Base-by-base conservation (phyloP, 2,888 invertebrate species). In the Pteria penguin region DNA sequence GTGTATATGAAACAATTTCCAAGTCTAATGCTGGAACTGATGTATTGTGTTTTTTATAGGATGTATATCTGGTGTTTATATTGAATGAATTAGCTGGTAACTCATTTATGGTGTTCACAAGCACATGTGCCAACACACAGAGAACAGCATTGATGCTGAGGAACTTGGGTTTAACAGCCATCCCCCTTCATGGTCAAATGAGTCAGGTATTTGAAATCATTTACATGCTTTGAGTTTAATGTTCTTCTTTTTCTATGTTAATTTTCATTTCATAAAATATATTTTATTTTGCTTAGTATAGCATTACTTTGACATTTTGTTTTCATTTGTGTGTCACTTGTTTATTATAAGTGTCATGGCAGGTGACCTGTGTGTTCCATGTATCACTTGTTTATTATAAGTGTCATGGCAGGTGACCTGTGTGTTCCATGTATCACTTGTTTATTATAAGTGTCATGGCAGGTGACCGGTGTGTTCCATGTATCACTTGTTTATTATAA, bases 131-230 rank as follows among this genome's bases (percentile, higher is more conserved):
- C 76, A 96, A 96, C 89, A 97, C 98, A 0, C 95, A 98, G 79
- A 94, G 97, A 75, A 95, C 96, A 0, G 97, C 98, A 0, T 93
- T 98, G 52, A 94, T 99, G 92, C 93, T 99, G 76, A 94, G 98
- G 63, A 96, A 96, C 90, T 94, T 99, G 14, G 98, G 99, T 5
- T 94, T 99, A 78, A 95, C 96, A 1, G 99, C 98, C 0, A 97
- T 99, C 63, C 98, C 99, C 0, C 93, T 99, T n/a, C 98, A 99
- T 92, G 99, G 99, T 0, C 98, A 99, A 93, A 98, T 99, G 98
- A 96, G 97, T 18, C 99, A 99, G 93, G 93, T 93, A 79, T 69
- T 54, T 62, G 11, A 65, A 8, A 22, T n/a, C 18, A 14, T 45
- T 18, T 45, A 45, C 45, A 45, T 45, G 8, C 8, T 14, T 45